Percentiles rank a stretch among this genome's conserved stretches.
phyloP scores from a whole-genome alignment of 2,113 vertebrate species.

The Merops nubicus region DNA sequence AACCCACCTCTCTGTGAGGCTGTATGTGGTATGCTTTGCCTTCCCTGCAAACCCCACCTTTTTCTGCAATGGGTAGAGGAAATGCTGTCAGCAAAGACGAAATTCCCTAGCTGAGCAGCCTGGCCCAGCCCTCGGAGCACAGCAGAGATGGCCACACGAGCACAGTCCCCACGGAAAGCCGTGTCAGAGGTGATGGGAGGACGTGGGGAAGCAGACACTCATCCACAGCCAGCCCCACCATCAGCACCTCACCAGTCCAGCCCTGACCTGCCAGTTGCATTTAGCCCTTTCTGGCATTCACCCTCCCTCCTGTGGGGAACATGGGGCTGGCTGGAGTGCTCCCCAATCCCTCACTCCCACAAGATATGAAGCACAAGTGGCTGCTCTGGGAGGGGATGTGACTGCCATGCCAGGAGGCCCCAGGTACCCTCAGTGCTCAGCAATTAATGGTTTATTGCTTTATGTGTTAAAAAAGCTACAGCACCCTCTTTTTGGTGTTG shows the following conservation, averaged over 20 bases:
- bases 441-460: not conserved
- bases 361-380: not conserved
- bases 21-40: not conserved
- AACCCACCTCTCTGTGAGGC: accelerated
- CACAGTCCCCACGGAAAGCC: accelerated
- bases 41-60: not conserved
- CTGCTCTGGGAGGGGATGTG: not conserved
- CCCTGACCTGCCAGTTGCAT: not conserved
- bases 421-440: accelerated
- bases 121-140: not conserved
- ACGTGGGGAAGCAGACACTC: not conserved
- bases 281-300: not conserved
- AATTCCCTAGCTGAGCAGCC: not conserved
- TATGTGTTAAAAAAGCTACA: not conserved
- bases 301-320: accelerated
- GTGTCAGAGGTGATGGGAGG: not conserved
- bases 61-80: not conserved
- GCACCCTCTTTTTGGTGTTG: not conserved
- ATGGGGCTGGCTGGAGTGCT: not conserved
- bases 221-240: accelerated
- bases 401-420: not conserved
- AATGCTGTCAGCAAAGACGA: not conserved
- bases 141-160: not conserved
- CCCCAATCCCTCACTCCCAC: not conserved
- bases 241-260: accelerated